Conservation (phyloP, 1,140 invertebrate genomes). For the Aricia agestis region DNA sequence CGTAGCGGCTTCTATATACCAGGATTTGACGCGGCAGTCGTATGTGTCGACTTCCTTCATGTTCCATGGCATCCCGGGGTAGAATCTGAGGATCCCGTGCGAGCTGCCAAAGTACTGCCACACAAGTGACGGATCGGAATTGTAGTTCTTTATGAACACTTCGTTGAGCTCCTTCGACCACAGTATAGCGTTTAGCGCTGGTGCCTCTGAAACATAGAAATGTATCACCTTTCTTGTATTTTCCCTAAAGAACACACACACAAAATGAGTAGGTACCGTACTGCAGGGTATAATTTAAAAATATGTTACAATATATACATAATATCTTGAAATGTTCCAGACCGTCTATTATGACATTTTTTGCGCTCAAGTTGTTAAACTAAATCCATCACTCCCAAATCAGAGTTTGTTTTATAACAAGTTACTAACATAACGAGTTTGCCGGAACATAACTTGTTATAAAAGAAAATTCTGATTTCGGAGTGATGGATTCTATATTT, state of each 20-base stretch:
- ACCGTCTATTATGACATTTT: no score
- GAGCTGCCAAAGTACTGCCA: conserved; percentile 98
- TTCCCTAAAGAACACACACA: no score
- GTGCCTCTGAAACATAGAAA: conserved; percentile 68
- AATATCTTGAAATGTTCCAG: background rate
- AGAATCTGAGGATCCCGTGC: conserved; percentile 93
- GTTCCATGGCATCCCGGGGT: conserved; percentile 85
- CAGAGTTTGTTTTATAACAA: no score
- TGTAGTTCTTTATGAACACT: conserved; percentile 90
- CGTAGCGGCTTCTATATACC: conserved; percentile 98
- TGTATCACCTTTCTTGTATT: no score
- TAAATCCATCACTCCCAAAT: no score
- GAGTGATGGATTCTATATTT: no score
- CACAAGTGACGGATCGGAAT: conserved; percentile 89
- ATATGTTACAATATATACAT: conserved; percentile 1
- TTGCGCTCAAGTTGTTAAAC: no score
- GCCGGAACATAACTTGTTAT: no score
- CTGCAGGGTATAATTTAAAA: no score
- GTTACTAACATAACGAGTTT: no score
- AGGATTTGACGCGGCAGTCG: conserved; percentile 90
- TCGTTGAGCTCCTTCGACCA: conserved; percentile 92
- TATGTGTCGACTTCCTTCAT: conserved; percentile 76
- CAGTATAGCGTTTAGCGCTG: conserved; percentile 84
- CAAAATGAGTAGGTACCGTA: no score
- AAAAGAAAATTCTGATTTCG: no score